Base-by-base conservation (phyloP, 2,888 invertebrate species). In the Tipula lateralis region DNA sequence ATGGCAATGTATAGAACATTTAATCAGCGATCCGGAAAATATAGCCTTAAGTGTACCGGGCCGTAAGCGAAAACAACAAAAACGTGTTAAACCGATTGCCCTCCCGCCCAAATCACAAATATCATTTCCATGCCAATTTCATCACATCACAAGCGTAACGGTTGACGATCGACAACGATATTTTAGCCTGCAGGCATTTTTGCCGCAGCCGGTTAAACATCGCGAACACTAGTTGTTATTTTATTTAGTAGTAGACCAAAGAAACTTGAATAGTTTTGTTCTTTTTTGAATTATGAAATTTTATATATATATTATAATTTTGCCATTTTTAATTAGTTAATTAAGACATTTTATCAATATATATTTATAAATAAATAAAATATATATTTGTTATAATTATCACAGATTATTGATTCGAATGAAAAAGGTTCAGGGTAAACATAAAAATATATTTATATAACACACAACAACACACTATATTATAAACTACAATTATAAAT, bases 41-140 rank as follows among this genome's bases (percentile, higher is more conserved):
- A 95, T 95, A 86, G 93, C 94, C 30, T 91, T 95, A 66, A 94
- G 94, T 24, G 92, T 93, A 34, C 93, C 95, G n/a, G 94, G 93
- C 4, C 89, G 90, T 84, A 92, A 91, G 87, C 92, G 92, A 89
- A 90, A 93, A 91, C 91, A 93, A 89, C 89, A 89, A 86, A 92
- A 92, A 86, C 88, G 91, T 9, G 90, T 89, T 4, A 93, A 93
- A 89, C 91, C 92, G 83, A 91, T 91, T 3, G 92, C 92, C 81
- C 90, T 94, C 85, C 95, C 96, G 24, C 93, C 94, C 84, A 96
- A 96, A 89, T 93, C 93, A 85, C 95, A 96, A 89, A 96, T 96
- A 87, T 96, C 96, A 83, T 93, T 94, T 88, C 96, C 96, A 0
- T 96, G 96, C 88, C 95, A 95, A 88, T 96, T 96, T 89, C 94